Percentiles rank a stretch among this genome's conserved stretches.
Evolutionary conservation across 1,140 invertebrate genomes (phyloP).

Genomic region (Pseudomyrmex flavicornis): DNA sequence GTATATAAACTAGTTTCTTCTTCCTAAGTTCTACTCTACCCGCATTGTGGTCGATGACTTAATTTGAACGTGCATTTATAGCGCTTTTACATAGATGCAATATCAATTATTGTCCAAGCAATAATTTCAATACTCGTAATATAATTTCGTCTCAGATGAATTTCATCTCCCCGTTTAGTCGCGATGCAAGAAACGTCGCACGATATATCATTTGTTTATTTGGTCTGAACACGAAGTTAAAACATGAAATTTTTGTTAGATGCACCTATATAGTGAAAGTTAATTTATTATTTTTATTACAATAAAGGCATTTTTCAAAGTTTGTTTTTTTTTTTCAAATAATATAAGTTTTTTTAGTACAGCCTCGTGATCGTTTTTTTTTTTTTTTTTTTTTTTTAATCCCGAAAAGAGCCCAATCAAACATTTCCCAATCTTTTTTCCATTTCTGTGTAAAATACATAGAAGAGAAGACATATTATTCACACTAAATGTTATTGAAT

Average conservation of each 20-base stretch:
- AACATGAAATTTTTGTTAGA: neutral
- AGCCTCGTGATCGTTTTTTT: neutral
- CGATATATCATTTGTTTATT: no score
- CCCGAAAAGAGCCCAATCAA: constrained; percentile 16
- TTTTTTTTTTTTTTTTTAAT: neutral
- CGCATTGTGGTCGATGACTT: constrained; percentile 16
- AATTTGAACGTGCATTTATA: constrained; percentile 4
- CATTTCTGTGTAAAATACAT: constrained; percentile 3
- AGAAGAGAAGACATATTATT: neutral
- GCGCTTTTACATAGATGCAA: neutral
- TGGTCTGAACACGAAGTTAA: neutral
- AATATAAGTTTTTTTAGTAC: constrained; percentile 14
- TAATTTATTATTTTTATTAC: constrained; percentile 51
- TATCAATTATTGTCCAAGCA: neutral
- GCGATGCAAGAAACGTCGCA: no score
- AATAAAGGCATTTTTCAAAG: constrained; percentile 62
- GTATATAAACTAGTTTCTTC: constrained; percentile 4
- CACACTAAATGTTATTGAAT: constrained; percentile 33
- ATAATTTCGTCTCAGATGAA: neutral
- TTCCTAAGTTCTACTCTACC: constrained; percentile 10
- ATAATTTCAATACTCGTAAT: constrained; percentile 34
- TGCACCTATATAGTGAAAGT: constrained; percentile 13
- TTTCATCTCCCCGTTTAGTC: no score
- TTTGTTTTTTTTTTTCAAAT: constrained; percentile 16
- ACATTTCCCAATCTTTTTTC: constrained; percentile 43